phyloP scores from a whole-genome alignment of 2,888 invertebrate species.

The Epinotia ramella region DNA sequence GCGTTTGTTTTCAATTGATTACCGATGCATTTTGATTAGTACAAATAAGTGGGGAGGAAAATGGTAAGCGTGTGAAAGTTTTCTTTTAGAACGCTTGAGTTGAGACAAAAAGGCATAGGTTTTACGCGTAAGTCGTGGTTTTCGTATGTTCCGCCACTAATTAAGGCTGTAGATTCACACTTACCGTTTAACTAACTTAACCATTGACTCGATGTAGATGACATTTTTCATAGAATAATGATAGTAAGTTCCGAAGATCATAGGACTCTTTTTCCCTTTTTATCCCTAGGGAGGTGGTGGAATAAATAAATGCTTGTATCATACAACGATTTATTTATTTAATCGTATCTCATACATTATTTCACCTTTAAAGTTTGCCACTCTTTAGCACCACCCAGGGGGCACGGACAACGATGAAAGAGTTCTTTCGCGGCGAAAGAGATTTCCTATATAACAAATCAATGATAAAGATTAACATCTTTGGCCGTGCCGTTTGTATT shows the following conservation, averaged over 20 bases:
- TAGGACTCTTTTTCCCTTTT: background rate
- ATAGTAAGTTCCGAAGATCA: background rate
- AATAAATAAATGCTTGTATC: background rate
- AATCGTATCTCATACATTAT: too few species aligned
- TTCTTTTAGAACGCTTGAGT: background rate
- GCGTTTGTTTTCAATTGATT: constrained; percentile 44
- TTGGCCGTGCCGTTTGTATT: background rate
- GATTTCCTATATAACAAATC: background rate
- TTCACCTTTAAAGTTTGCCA: too few species aligned
- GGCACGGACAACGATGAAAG: too few species aligned
- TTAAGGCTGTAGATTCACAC: too few species aligned
- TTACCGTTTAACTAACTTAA: background rate
- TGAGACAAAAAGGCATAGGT: background rate
- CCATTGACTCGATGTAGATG: background rate
- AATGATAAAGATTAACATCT: background rate
- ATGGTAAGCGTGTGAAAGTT: constrained; percentile 2
- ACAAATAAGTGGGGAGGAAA: background rate
- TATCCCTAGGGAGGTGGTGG: background rate
- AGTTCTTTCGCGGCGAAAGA: too few species aligned
- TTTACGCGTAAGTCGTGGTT: too few species aligned
- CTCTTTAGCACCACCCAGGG: too few species aligned
- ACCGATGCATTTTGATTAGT: constrained; percentile 41
- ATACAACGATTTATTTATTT: background rate
- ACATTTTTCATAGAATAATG: background rate
- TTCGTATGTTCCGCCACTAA: background rate